These are phyloP conservation scores for Passerculus sandwichensis DNA, from an alignment of 2,797 vertebrate genomes.

Conservation along the genomic window DNA sequence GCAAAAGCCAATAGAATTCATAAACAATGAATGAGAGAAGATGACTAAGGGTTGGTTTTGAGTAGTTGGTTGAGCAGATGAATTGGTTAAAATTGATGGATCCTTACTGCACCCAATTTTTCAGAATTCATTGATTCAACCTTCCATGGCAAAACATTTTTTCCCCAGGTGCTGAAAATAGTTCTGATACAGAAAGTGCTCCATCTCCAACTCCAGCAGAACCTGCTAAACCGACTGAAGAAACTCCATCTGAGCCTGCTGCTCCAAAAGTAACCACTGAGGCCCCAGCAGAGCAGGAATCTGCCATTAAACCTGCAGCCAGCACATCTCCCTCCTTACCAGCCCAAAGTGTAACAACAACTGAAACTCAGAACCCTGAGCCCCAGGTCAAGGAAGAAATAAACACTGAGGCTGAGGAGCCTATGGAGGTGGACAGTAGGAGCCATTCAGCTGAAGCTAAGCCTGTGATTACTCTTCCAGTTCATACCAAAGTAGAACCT, in stretches of 20 bases:
- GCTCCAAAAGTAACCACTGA: slow-evolving; percentile 69
- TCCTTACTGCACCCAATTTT: background rate
- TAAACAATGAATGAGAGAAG: background rate
- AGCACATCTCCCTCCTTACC: slow-evolving; percentile 64
- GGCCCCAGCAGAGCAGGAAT: slow-evolving; percentile 76
- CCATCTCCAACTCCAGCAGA: slow-evolving; percentile 95
- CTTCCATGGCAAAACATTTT: slow-evolving; percentile 37
- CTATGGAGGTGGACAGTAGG: slow-evolving; percentile 82
- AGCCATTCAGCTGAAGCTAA: slow-evolving; percentile 72
- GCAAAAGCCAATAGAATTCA: background rate
- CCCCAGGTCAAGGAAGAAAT: slow-evolving; percentile 86
- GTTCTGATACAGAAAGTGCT: slow-evolving; percentile 98
- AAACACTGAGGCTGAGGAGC: slow-evolving; percentile 81
- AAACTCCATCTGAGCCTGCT: slow-evolving; percentile 74
- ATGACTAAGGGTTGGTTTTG: background rate
- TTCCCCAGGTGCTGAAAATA: slow-evolving; percentile 91
- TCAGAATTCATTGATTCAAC: slow-evolving; percentile 14
- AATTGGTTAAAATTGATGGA: background rate
- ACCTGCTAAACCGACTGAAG: slow-evolving; percentile 85
- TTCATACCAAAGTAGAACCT: slow-evolving; percentile 89
- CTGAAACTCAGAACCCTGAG: slow-evolving; percentile 80
- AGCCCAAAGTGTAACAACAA: slow-evolving; percentile 74
- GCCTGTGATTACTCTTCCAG: slow-evolving; percentile 75
- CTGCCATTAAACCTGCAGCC: slow-evolving; percentile 51
- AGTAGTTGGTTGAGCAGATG: background rate